These are phyloP conservation scores for Drosophila hamatofila DNA, from an alignment of 2,888 invertebrate genomes.

Conservation along the genomic window DNA sequence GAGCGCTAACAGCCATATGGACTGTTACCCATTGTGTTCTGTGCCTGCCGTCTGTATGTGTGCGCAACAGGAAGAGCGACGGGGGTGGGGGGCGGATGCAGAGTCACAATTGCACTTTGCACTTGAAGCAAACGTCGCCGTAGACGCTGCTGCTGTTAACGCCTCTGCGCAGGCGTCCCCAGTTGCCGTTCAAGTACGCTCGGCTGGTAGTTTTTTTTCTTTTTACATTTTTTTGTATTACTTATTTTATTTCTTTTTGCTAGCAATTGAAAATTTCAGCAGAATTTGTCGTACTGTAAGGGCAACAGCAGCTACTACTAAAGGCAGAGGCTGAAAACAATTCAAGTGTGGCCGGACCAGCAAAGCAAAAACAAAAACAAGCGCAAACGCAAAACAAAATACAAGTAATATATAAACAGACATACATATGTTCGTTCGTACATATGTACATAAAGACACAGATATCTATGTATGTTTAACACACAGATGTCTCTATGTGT, in stretches of 20 bases:
- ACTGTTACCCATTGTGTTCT: slow-evolving; percentile 13
- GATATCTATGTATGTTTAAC: not conserved
- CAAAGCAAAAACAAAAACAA: slow-evolving; percentile 37
- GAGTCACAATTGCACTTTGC: slow-evolving; percentile 33
- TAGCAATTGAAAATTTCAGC: slow-evolving; percentile 51
- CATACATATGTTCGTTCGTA: not conserved
- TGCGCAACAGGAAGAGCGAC: slow-evolving; percentile 3
- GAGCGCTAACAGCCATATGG: slow-evolving; percentile 24
- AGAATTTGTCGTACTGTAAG: slow-evolving; percentile 30
- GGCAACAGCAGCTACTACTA: slow-evolving; percentile 12
- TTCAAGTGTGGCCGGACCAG: slow-evolving; percentile 61
- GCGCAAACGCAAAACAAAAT: slow-evolving; percentile 31
- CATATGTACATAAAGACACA: not conserved
- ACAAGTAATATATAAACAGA: slow-evolving; percentile 16
- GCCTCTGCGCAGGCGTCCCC: slow-evolving; percentile 50
- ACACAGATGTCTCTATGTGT: not conserved
- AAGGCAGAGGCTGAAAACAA: slow-evolving; percentile 45
- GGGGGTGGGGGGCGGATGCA: not conserved
- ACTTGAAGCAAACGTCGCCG: slow-evolving; percentile 29
- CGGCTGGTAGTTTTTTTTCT: slow-evolving; percentile 4
- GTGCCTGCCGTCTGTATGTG: not conserved
- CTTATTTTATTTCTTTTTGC: slow-evolving; percentile 32
- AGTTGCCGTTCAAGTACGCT: slow-evolving; percentile 25
- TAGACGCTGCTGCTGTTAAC: slow-evolving; percentile 27
- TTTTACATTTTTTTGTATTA: not conserved